Conservation (phyloP, 2,113 vertebrate species). For the Prolemur simus region DNA sequence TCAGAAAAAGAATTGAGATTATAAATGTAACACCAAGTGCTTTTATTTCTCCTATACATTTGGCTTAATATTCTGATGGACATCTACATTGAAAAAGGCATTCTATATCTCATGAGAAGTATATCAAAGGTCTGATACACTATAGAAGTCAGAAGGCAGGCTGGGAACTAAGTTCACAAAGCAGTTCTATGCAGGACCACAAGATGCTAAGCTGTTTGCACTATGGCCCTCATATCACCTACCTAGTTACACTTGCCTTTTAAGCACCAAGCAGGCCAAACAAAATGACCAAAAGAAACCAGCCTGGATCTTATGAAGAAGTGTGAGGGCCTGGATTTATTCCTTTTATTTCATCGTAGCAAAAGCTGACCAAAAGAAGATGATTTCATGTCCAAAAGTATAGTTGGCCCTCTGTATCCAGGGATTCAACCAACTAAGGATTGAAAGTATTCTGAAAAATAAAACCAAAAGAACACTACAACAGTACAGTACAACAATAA, state of each 20-base stretch:
- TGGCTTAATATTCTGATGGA: not conserved
- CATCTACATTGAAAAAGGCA: not conserved
- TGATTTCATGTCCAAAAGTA: not conserved
- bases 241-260: not conserved
- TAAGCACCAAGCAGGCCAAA: not conserved
- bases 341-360: not conserved
- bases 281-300: not conserved
- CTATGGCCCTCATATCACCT: not conserved
- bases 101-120: not conserved
- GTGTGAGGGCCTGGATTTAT: not conserved
- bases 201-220: not conserved
- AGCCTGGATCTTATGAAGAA: not conserved
- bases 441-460: not conserved
- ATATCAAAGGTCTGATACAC: not conserved
- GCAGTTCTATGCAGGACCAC: not conserved
- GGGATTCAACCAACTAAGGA: not conserved
- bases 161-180: not conserved
- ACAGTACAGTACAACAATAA: not conserved
- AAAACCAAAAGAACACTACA: not conserved
- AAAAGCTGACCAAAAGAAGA: not conserved
- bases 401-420: not conserved
- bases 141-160: not conserved
- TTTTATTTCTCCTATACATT: conserved; percentile 1
- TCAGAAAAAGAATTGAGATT: not conserved
- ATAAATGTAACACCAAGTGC: not conserved